phyloP scores from a whole-genome alignment of 2,888 invertebrate species.

The Lordiphosa fenestrarum region DNA sequence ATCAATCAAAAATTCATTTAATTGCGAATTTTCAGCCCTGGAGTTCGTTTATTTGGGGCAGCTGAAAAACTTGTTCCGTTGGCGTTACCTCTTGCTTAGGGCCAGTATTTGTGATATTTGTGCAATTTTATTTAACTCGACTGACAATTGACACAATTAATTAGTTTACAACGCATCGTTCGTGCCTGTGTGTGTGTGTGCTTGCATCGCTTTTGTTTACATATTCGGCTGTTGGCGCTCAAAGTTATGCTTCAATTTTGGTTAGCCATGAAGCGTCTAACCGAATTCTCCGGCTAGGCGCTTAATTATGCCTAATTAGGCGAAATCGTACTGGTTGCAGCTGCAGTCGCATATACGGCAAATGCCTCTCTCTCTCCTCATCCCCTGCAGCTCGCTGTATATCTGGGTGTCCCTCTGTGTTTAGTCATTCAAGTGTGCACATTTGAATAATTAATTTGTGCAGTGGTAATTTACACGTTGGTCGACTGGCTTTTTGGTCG shows the following conservation, averaged over 20 bases:
- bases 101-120: too few species aligned
- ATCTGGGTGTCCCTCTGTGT: conserved; percentile 37
- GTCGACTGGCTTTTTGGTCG: conserved; percentile 66
- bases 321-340: conserved; percentile 41
- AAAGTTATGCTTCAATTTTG: conserved; percentile 39
- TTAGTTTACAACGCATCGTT: too few species aligned
- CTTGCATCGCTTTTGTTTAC: conserved; percentile 4
- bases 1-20: too few species aligned
- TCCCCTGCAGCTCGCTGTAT: not conserved
- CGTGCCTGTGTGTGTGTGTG: not conserved
- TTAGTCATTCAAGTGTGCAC: conserved; percentile 76
- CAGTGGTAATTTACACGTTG: conserved; percentile 73
- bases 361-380: not conserved
- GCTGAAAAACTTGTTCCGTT: too few species aligned
- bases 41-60: too few species aligned
- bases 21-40: too few species aligned
- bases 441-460: conserved; percentile 67
- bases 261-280: conserved; percentile 29
- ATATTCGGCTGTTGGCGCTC: conserved; percentile 20
- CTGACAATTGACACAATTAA: too few species aligned
- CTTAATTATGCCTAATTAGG: conserved; percentile 69
- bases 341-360: conserved; percentile 19
- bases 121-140: too few species aligned
- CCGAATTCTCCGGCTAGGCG: conserved; percentile 53
- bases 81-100: too few species aligned